Evolutionary conservation across 1,140 invertebrate genomes (phyloP).

Genomic region (Coboldia fuscipes): DNA sequence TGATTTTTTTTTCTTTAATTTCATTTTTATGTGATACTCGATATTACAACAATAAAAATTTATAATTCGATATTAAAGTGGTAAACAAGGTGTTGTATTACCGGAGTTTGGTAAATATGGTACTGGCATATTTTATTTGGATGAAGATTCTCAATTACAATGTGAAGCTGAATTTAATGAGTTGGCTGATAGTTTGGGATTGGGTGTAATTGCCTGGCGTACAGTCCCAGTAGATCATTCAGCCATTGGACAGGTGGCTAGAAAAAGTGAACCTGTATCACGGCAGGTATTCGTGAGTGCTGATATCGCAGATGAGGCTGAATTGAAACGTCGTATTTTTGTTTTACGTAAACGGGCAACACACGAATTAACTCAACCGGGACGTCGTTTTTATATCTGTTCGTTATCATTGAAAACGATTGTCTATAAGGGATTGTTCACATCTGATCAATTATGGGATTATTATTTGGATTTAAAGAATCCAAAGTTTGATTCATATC

Average conservation of each 20-base stretch:
- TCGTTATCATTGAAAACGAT: conserved; percentile 75
- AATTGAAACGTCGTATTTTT: conserved; percentile 58
- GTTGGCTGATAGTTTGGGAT: conserved; percentile 55
- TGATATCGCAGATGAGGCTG: conserved; percentile 30
- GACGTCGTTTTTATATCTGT: conserved; percentile 87
- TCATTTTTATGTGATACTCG: no score
- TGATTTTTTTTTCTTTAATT: no score
- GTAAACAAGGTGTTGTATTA: conserved; percentile 53
- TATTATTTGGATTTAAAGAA: conserved; percentile 42
- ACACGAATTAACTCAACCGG: conserved; percentile 62
- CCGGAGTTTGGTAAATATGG: conserved; percentile 79
- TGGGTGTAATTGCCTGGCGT: conserved; percentile 77
- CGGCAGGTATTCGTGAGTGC: conserved; percentile 75
- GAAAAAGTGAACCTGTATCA: conserved; percentile 85
- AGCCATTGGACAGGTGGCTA: conserved; percentile 73
- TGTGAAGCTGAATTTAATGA: conserved; percentile 61
- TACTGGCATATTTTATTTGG: conserved; percentile 87
- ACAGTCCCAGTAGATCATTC: conserved; percentile 71
- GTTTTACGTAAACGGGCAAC: conserved; percentile 81
- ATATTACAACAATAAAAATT: no score
- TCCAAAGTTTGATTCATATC: conserved; percentile 77
- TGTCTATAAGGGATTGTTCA: conserved; percentile 96
- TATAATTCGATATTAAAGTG: no score
- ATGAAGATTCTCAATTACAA: conserved; percentile 57
- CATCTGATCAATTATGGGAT: conserved; percentile 83